Base-by-base conservation (phyloP, 2,797 vertebrate genomes). In the Schizothorax lantsangensis region DNA sequence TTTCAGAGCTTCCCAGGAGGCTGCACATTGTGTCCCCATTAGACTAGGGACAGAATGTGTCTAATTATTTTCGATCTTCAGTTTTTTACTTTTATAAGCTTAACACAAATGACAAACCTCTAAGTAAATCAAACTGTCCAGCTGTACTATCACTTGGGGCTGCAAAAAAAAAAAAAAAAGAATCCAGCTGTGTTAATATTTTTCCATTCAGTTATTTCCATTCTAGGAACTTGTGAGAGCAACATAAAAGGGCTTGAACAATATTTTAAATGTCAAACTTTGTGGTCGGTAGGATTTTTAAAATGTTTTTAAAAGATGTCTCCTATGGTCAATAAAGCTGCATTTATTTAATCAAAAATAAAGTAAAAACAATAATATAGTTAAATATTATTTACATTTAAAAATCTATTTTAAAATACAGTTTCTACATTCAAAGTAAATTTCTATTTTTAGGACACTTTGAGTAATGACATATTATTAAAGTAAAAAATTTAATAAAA, bases 61-160 rank as follows among this genome's bases (percentile, higher is more conserved):
- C 59, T 54, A 79, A 79, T 49, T 80, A 74, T 62, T 84, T 64
- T 49, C n/a, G 45, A 38, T 59, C 40, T 40, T 78, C 10, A 54
- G 47, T 26, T 49, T 45, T 43, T 43, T 33, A 15, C 26, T 30
- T 71, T 71, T 40, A 40, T 19, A 30, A 64, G 15, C 57, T 45
- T 14, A 21, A 21, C 78, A 79, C 57, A 64, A 26, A 19, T 64
- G 15, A 2, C 12, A 15, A 26, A 6, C 9, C 36, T 62, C 36
- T 54, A 5, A 52, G 11, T 5, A 36, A 54, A 77, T 40, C 3
- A n/a, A 59, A 38, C 23, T 11, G 57, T 40, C 5, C 40, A 66
- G n/a, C 40, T 64, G n/a, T 66, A 17, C 38, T 57, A 79, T 59
- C 36, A 40, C 7, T 26, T 14, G 23, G 36, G 21, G 54, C 52